phyloP scores from a whole-genome alignment of 30 jellyfish, hydroid and myxozoan genomes.

The Hydractinia echinata region DNA sequence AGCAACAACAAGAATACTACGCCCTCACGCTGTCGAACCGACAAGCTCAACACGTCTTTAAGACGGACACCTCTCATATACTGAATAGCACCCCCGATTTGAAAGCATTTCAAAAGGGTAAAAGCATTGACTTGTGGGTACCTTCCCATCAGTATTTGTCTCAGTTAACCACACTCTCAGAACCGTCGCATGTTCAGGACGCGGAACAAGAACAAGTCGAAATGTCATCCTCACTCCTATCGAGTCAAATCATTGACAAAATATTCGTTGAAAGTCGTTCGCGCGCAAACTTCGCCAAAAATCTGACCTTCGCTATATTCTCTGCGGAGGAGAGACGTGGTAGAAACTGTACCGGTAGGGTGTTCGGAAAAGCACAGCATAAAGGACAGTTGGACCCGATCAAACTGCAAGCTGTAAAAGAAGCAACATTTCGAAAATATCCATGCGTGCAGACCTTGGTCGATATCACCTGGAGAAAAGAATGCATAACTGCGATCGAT shows the following conservation, averaged over 20 bases:
- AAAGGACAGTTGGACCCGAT: slow-evolving; percentile 85
- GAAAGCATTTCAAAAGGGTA: background rate
- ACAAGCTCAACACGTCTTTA: slow-evolving; percentile 52
- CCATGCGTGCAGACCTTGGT: slow-evolving; percentile 82
- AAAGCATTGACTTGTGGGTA: slow-evolving; percentile 30
- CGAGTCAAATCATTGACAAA: slow-evolving; percentile 28
- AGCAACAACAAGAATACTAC: slow-evolving; percentile 83
- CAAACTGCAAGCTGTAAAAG: slow-evolving; percentile 71
- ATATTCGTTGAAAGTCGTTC: slow-evolving; percentile 75
- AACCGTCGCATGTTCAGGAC: background rate
- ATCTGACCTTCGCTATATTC: slow-evolving; percentile 73
- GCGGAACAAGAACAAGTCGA: background rate
- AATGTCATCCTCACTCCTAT: background rate
- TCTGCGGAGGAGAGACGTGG: slow-evolving; percentile 82
- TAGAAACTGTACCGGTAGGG: slow-evolving; percentile 96
- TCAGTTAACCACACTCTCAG: slow-evolving; percentile 21
- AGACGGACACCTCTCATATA: slow-evolving; percentile 30
- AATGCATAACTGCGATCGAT: slow-evolving; percentile 93
- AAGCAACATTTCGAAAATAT: slow-evolving; percentile 80
- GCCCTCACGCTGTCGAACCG: slow-evolving; percentile 71
- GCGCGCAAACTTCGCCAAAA: slow-evolving; percentile 95
- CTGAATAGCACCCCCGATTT: slow-evolving; percentile 16
- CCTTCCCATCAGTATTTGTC: slow-evolving; percentile 17
- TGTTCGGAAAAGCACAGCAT: slow-evolving; percentile 76
- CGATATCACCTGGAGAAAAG: slow-evolving; percentile 90